Percentiles rank a stretch among this genome's conserved stretches.
Conservation (phyloP, 2,797 vertebrate species). For the Pangasius mekongensis region DNA sequence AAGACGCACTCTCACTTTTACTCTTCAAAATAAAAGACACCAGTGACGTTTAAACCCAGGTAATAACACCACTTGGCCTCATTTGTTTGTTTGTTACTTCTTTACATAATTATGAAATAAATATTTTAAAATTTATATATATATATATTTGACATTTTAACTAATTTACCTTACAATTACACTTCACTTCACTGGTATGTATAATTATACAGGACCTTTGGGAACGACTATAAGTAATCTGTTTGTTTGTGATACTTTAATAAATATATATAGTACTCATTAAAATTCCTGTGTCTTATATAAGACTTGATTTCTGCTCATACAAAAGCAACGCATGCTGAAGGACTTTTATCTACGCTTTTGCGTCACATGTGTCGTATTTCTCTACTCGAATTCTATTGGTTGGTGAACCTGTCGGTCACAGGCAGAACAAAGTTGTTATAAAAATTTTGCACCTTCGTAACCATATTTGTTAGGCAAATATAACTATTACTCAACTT, state of each 20-base stretch:
- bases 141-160: background rate
- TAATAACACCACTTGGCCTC: background rate
- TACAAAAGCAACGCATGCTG: too few species aligned
- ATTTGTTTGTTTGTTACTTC: background rate
- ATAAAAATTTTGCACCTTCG: too few species aligned
- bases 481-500: too few species aligned
- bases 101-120: background rate
- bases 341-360: background rate
- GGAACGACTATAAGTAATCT: too few species aligned
- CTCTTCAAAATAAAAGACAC: conserved; percentile 19
- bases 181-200: background rate
- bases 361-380: background rate
- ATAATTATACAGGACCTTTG: too few species aligned
- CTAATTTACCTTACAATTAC: background rate
- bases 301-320: background rate
- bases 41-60: background rate
- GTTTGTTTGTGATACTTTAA: background rate
- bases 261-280: background rate
- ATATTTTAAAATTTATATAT: too few species aligned
- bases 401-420: conserved; percentile 42
- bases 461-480: too few species aligned
- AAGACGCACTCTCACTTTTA: background rate
- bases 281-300: background rate
- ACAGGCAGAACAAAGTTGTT: background rate
- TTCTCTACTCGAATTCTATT: conserved; percentile 41